A percentile compares a stretch with the other conserved stretches of the same genome.
phyloP scores from a whole-genome alignment of 2,113 vertebrate genomes.

The Setophaga kirtlandii region DNA sequence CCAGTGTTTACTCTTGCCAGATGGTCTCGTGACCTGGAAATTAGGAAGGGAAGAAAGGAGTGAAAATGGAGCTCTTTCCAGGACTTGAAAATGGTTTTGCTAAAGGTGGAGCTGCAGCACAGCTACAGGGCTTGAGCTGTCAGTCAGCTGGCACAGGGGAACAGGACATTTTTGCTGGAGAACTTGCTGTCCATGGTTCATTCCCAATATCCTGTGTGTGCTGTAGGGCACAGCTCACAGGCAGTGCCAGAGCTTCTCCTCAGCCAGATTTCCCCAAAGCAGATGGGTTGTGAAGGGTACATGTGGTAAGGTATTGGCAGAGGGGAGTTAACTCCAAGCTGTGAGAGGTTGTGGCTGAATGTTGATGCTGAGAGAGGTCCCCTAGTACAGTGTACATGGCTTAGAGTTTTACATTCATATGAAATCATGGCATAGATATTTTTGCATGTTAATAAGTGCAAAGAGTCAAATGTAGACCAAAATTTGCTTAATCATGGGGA shows the following conservation, averaged over 20 bases:
- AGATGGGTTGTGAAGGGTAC: conserved; percentile 29
- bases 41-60: background rate
- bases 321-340: background rate
- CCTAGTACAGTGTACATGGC: background rate
- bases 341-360: background rate
- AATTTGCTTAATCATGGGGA: background rate
- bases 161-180: background rate
- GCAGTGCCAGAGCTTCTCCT: background rate
- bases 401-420: background rate
- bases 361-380: background rate
- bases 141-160: background rate
- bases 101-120: background rate
- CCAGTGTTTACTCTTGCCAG: background rate
- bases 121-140: background rate
- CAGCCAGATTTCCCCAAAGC: conserved; percentile 7
- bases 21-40: background rate
- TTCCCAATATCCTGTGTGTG: background rate
- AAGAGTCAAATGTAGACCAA: background rate
- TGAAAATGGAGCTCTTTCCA: background rate
- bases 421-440: background rate
- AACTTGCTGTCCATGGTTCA: background rate
- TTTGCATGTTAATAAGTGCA: background rate
- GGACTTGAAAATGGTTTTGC: background rate
- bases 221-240: background rate
- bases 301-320: conserved; percentile 1